A percentile compares a stretch with the other conserved stretches of the same genome.
phyloP scores from a whole-genome alignment of 2,113 vertebrate genomes.

The Bubalus kerabau region DNA sequence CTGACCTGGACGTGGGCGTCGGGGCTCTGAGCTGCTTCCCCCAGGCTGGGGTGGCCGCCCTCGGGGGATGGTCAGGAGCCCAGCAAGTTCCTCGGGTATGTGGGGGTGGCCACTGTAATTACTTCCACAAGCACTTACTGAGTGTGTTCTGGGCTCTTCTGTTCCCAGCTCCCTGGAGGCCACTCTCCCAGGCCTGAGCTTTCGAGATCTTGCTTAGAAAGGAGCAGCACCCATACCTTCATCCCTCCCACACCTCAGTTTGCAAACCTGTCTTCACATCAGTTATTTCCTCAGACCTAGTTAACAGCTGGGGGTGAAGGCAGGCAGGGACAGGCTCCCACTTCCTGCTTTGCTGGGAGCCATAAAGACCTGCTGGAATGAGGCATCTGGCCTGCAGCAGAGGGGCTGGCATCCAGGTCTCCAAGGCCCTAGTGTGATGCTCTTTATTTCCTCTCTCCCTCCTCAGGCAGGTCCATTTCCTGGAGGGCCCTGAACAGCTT shows the following conservation, averaged over 20 bases:
- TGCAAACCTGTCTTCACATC: background rate
- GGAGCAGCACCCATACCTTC: rapidly evolving
- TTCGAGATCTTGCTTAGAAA: background rate
- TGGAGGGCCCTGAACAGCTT: background rate
- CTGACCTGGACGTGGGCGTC: slow-evolving; percentile 31
- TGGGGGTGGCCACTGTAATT: rapidly evolving
- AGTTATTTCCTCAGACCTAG: rapidly evolving
- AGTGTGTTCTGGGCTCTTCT: rapidly evolving
- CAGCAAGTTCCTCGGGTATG: rapidly evolving
- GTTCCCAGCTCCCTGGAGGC: too few relatives aligned
- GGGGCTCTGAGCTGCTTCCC: background rate
- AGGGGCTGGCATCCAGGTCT: background rate
- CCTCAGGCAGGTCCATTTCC: background rate
- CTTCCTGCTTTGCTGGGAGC: rapidly evolving
- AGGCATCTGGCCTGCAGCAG: rapidly evolving
- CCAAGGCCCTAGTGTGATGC: rapidly evolving
- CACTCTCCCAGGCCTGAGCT: background rate
- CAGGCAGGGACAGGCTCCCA: background rate
- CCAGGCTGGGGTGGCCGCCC: background rate
- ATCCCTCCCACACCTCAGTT: rapidly evolving
- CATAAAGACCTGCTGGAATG: rapidly evolving
- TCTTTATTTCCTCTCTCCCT: rapidly evolving
- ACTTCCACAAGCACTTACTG: background rate
- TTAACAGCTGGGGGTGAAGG: rapidly evolving
- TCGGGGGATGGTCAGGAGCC: background rate